Evolutionary conservation across 2,113 vertebrate genomes (phyloP).

Genomic region (Halcyon malimbica): DNA sequence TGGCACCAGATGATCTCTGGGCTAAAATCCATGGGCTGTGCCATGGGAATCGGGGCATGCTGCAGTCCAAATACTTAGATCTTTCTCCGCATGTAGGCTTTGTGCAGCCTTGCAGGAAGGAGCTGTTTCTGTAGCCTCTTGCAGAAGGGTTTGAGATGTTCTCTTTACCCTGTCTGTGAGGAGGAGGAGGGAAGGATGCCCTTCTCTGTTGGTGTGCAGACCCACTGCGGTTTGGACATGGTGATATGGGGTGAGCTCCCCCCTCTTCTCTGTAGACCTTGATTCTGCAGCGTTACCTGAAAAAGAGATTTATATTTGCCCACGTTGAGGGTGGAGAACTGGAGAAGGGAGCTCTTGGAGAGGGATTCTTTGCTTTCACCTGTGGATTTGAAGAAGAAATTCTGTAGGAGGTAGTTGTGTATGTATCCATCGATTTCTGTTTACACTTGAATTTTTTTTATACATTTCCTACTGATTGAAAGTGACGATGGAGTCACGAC

Average conservation of each 20-base stretch:
- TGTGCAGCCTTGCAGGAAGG: background rate
- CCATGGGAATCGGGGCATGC: rapidly evolving
- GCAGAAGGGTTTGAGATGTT: background rate
- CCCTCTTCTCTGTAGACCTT: background rate
- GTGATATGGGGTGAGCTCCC: background rate
- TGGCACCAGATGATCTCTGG: too few species aligned
- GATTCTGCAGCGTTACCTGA: background rate
- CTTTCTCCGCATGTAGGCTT: background rate
- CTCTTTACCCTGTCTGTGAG: background rate
- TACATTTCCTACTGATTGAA: background rate
- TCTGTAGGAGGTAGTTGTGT: background rate
- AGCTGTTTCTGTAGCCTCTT: background rate
- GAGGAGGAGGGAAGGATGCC: background rate
- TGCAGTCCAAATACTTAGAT: background rate
- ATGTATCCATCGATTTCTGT: background rate
- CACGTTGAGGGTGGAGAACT: background rate
- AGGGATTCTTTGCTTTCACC: background rate
- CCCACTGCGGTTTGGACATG: background rate
- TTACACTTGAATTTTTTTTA: background rate
- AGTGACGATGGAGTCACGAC: background rate
- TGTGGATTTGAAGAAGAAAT: background rate
- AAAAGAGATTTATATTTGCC: background rate
- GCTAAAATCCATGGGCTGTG: background rate
- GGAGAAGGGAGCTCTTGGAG: background rate
- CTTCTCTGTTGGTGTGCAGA: background rate